phyloP scores from a whole-genome alignment of 2,888 invertebrate genomes.

The Minunthozetes semirufus region DNA sequence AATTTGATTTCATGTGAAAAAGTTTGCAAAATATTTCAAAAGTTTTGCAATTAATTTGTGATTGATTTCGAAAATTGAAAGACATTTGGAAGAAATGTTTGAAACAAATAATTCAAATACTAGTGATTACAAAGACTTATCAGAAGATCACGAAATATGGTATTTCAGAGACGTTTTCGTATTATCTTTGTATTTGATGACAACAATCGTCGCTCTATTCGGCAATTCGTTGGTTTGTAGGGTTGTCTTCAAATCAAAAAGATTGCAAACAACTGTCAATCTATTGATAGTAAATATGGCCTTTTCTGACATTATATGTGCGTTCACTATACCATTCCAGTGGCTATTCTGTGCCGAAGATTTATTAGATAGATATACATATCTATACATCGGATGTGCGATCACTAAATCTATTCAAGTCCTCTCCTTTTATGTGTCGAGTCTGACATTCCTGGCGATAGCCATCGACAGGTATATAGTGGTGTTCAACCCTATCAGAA shows the following conservation, averaged over 20 bases:
- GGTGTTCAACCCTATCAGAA: neutral
- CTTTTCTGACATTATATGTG: slow-evolving; percentile 18
- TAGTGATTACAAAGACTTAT: neutral
- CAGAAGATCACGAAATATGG: neutral
- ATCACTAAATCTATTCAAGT: slow-evolving; percentile 16
- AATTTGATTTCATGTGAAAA: too few relatives aligned
- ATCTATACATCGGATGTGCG: slow-evolving; percentile 3
- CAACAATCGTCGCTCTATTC: slow-evolving; percentile 24
- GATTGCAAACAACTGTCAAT: slow-evolving; percentile 4
- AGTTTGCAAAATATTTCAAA: too few relatives aligned
- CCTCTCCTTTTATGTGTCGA: slow-evolving; percentile 14
- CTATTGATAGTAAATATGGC: slow-evolving; percentile 16
- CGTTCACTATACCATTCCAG: neutral
- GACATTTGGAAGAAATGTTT: too few relatives aligned
- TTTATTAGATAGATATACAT: neutral
- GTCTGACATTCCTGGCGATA: slow-evolving; percentile 15
- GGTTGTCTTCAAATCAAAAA: slow-evolving; percentile 5
- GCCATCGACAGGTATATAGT: slow-evolving; percentile 26
- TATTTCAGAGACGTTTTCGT: slow-evolving; percentile 2
- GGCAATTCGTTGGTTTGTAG: slow-evolving; percentile 10
- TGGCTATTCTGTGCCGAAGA: neutral
- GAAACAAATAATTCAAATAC: neutral
- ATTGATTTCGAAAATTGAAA: too few relatives aligned
- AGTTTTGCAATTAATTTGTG: too few relatives aligned
- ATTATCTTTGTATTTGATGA: slow-evolving; percentile 1